phyloP scores from a whole-genome alignment of 2,113 vertebrate genomes.

The Cyprinodon variegatus region DNA sequence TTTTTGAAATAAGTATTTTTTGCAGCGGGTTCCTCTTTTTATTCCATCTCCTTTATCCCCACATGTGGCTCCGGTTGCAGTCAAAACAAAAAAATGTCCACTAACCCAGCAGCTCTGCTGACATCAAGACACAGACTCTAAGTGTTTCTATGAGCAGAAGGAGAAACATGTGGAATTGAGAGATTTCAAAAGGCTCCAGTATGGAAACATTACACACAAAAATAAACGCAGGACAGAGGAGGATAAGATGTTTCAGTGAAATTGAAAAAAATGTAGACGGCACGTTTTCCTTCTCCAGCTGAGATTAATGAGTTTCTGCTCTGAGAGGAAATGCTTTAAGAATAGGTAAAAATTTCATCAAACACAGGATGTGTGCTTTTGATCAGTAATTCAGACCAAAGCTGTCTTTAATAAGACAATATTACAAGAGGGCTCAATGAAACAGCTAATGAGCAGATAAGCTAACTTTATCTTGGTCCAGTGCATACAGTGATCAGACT shows the following conservation, averaged over 20 bases:
- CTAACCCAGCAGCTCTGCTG: constrained; percentile 29
- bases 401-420: constrained; percentile 72
- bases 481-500: constrained; percentile 62
- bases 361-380: constrained; percentile 71
- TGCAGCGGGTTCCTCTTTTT: constrained; percentile 23
- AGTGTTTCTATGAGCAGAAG: constrained; percentile 40
- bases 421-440: constrained; percentile 71
- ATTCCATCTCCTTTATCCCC: constrained; percentile 51
- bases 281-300: constrained; percentile 38
- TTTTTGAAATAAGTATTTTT: constrained; percentile 17
- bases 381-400: constrained; percentile 73
- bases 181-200: constrained; percentile 13
- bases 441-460: constrained; percentile 72
- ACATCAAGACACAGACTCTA: constrained; percentile 13
- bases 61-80: constrained; percentile 71
- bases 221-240: constrained; percentile 18
- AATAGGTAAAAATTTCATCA: constrained; percentile 73
- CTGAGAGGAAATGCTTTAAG: constrained; percentile 66
- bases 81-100: constrained; percentile 60
- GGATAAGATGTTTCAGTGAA: constrained; percentile 43
- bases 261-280: constrained; percentile 37
- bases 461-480: constrained; percentile 64
- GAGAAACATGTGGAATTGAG: constrained; percentile 15
- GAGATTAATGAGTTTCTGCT: constrained; percentile 66
- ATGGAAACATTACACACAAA: constrained; percentile 2